Conservation (phyloP, 2,113 vertebrate genomes). For the Campylomormyrus tamandua region DNA sequence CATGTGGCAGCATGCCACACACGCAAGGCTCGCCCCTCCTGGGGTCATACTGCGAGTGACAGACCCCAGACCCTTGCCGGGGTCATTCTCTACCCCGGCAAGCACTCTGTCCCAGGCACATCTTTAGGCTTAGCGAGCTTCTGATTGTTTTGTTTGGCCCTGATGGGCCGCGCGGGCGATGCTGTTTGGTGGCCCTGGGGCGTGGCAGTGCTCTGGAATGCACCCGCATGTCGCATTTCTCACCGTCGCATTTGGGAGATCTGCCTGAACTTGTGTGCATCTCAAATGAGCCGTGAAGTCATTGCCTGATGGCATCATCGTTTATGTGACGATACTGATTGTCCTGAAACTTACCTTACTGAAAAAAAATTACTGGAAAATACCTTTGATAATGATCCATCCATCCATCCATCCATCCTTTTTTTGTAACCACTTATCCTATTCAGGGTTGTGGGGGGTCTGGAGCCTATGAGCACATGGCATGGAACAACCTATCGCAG, state of each 20-base stretch:
- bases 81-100: background rate
- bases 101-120: background rate
- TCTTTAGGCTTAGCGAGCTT: background rate
- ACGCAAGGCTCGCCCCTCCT: background rate
- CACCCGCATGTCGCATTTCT: slow-evolving; percentile 42
- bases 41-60: background rate
- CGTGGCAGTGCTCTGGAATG: slow-evolving; percentile 24
- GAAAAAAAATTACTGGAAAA: background rate
- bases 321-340: background rate
- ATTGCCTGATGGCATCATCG: background rate
- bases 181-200: background rate
- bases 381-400: background rate
- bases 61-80: background rate
- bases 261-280: slow-evolving; percentile 28
- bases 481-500: background rate
- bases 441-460: background rate
- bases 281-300: background rate
- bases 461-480: background rate
- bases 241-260: slow-evolving; percentile 25
- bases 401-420: background rate
- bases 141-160: background rate
- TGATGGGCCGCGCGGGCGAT: slow-evolving; percentile 8
- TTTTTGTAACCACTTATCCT: background rate
- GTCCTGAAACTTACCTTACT: background rate
- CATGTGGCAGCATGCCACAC: background rate